Evolutionary conservation across 1,140 invertebrate genomes (phyloP).

Genomic region (Lanistes nyassanus): DNA sequence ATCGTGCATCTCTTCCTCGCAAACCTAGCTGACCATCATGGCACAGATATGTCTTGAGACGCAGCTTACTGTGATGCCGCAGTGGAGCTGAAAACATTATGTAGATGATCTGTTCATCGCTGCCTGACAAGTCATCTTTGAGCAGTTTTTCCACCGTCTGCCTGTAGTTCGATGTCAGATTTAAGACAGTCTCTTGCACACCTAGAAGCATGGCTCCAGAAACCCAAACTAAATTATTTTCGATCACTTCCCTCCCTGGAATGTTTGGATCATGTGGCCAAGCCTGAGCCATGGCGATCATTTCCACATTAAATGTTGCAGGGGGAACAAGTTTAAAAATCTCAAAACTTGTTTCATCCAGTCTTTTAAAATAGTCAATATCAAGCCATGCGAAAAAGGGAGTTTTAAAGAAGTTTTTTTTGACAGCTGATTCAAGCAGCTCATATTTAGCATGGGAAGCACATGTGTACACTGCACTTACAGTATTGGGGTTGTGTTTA

Average conservation of each 20-base stretch:
- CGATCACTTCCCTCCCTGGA: slow-evolving; percentile 36
- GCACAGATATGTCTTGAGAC: slow-evolving; percentile 34
- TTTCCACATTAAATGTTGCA: slow-evolving; percentile 47
- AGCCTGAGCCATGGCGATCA: slow-evolving; percentile 50
- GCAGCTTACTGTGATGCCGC: slow-evolving; percentile 25
- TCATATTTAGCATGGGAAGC: slow-evolving; percentile 62
- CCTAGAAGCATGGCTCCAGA: slow-evolving; percentile 49
- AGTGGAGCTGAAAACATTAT: slow-evolving; percentile 35
- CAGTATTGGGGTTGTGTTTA: slow-evolving; percentile 55
- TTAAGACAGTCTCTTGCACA: slow-evolving; percentile 30
- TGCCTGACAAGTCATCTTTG: slow-evolving; percentile 26
- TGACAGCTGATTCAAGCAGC: slow-evolving; percentile 38
- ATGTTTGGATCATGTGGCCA: slow-evolving; percentile 32
- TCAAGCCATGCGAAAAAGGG: slow-evolving; percentile 58
- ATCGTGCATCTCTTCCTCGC: slow-evolving; percentile 31
- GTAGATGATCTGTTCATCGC: slow-evolving; percentile 37
- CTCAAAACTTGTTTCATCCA: slow-evolving; percentile 36
- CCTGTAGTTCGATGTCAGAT: slow-evolving; percentile 32
- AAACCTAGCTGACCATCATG: slow-evolving; percentile 39
- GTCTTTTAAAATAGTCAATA: slow-evolving; percentile 50
- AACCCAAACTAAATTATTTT: slow-evolving; percentile 47
- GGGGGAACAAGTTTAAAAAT: slow-evolving; percentile 49
- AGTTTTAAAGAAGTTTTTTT: slow-evolving; percentile 42
- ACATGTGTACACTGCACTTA: slow-evolving; percentile 50
- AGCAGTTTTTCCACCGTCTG: slow-evolving; percentile 29